A percentile compares a stretch with the other conserved stretches of the same genome.
phyloP scores from a whole-genome alignment of 1,140 invertebrate species.

The Zophobas atratus region DNA sequence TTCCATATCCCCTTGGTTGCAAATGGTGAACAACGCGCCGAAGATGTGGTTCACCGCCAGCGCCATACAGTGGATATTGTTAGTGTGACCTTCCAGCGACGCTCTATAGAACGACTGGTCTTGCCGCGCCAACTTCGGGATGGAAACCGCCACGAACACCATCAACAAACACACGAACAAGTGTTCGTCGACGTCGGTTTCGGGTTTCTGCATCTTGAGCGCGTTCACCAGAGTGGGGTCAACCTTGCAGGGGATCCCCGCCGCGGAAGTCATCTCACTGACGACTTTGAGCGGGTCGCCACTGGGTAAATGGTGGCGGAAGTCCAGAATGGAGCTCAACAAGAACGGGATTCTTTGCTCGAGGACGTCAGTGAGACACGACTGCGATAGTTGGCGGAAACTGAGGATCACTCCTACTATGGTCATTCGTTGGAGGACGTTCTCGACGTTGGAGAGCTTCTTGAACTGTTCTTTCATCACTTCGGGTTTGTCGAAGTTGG shows the following conservation, averaged over 20 bases:
- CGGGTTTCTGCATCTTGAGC: slow-evolving; percentile 89
- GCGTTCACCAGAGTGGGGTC: slow-evolving; percentile 95
- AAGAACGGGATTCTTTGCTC: slow-evolving; percentile 97
- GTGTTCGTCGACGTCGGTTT: slow-evolving; percentile 91
- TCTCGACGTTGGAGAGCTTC: slow-evolving; percentile 91
- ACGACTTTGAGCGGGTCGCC: slow-evolving; percentile 94
- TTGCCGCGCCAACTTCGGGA: slow-evolving; percentile 94
- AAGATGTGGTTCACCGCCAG: slow-evolving; percentile 98
- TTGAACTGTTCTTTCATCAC: slow-evolving; percentile 99
- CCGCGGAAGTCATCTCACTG: slow-evolving; percentile 97
- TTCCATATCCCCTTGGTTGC: slow-evolving; percentile 95
- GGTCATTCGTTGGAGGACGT: slow-evolving; percentile 95
- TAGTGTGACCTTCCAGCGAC: slow-evolving; percentile 94
- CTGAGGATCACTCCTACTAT: slow-evolving; percentile 98
- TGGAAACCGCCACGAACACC: slow-evolving; percentile 98
- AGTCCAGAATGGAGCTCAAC: slow-evolving; percentile 94
- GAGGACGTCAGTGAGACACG: slow-evolving; percentile 93
- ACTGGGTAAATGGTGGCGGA: slow-evolving; percentile 92
- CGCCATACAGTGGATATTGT: slow-evolving; percentile 98
- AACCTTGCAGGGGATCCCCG: slow-evolving; percentile 93
- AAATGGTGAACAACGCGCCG: slow-evolving; percentile 96
- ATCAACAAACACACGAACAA: slow-evolving; percentile 94
- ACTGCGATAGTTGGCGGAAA: slow-evolving; percentile 94
- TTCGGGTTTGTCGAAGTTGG: slow-evolving; percentile 97
- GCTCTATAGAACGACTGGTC: slow-evolving; percentile 93